These are phyloP conservation scores for Rhynchonycteris naso DNA, from an alignment of 2,797 vertebrate species.

Conservation along the genomic window DNA sequence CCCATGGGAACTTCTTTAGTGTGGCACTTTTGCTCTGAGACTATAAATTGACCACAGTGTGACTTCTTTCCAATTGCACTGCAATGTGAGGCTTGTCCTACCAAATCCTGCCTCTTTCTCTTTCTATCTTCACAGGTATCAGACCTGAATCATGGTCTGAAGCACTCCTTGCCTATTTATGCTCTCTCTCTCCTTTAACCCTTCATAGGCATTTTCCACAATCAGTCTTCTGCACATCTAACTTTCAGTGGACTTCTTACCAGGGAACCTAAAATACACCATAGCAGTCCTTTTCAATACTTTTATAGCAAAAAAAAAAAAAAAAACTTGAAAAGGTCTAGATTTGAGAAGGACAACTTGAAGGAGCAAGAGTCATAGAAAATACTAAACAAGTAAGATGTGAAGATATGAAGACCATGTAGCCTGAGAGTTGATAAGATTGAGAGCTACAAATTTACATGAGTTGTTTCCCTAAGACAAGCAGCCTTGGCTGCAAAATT, in stretches of 20 bases:
- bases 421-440: background rate
- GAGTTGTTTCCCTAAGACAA: background rate
- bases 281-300: background rate
- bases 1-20: background rate
- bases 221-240: background rate
- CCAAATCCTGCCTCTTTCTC: background rate
- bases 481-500: background rate
- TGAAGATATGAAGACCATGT: background rate
- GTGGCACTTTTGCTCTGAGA: background rate
- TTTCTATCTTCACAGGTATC: background rate
- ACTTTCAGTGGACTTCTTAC: background rate
- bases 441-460: background rate
- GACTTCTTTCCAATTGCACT: background rate
- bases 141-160: background rate
- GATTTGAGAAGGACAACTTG: background rate
- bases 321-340: background rate
- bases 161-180: background rate
- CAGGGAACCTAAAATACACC: background rate
- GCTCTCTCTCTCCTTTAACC: background rate
- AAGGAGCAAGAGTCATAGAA: background rate
- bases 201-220: background rate
- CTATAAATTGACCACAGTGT: background rate
- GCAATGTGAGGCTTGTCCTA: background rate
- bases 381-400: background rate
- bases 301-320: background rate